Evolutionary conservation across 2,113 vertebrate species (phyloP), one percentile per base, ranked within the genome.

Genomic region (Oxygymnocypris stewartii): DNA sequence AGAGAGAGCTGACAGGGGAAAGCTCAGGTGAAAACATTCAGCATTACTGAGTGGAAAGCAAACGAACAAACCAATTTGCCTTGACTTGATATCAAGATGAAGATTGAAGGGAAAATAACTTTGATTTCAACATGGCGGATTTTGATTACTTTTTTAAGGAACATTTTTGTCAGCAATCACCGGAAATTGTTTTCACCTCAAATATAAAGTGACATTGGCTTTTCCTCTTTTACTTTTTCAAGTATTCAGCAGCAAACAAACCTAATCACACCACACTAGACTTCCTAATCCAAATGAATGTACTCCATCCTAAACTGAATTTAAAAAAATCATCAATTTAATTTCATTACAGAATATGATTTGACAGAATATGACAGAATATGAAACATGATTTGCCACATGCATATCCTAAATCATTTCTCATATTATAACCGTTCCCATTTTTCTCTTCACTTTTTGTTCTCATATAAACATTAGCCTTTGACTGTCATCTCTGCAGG

Each of bases 51-150:
- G n/a, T 42, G 69, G 20, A 14, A 74, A 44, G 71, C 42, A 75
- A 75, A 25, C 25, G 12, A 75, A 75, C 1, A 75, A 25, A 75
- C 42, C 42, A 25, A 47, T 25, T 75, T 47, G 20, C 71, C 71
- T 74, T 10, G 67, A 28, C 42, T 76, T 76, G 23, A 76, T 28
- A 76, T 76, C 73, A 76, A 76, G 40, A 76, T 47, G 11, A 76
- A 49, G 23, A 76, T 7, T 76, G 42, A 76, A 47, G n/a, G 73
- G 42, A 28, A 76, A 76, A 76, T 47, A 28, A 44, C 73, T 16
- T 47, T 76, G 73, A 76, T 28, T 76, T 76, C n/a, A 76, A 76
- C 42, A 14, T 76, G 42, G 23, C 6, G 0, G 11, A 28, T 47
- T 75, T 47, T 47, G n/a, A 75, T 75, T 25, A 47, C 6, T 1